Evolutionary conservation across 2,113 vertebrate genomes (phyloP).

Genomic region (Pterocles gutturalis): DNA sequence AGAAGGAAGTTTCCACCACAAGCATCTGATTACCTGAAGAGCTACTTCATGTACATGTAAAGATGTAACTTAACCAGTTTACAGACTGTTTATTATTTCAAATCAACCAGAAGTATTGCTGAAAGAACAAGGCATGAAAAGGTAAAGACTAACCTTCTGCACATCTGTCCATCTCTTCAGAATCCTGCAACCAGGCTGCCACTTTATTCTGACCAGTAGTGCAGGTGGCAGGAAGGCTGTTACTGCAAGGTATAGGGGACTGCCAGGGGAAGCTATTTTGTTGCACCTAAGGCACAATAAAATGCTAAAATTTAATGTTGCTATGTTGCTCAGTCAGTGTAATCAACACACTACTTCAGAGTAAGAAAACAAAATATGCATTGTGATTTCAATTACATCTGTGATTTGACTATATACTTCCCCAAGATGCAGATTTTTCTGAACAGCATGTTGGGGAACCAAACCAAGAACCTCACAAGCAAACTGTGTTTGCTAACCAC

Average conservation of each 20-base stretch:
- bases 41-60: neutral
- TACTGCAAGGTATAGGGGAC: slow-evolving; percentile 82
- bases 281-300: slow-evolving; percentile 76
- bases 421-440: neutral
- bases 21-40: neutral
- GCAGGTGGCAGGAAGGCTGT: slow-evolving; percentile 90
- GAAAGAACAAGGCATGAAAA: neutral
- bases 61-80: neutral
- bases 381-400: neutral
- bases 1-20: neutral
- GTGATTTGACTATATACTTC: neutral
- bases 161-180: slow-evolving; percentile 98
- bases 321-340: neutral
- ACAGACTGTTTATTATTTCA: neutral
- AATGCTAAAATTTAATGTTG: slow-evolving; percentile 13
- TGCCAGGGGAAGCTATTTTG: slow-evolving; percentile 85
- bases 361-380: neutral
- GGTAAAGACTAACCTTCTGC: slow-evolving; percentile 86
- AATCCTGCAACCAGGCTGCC: slow-evolving; percentile 95
- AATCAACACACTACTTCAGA: neutral
- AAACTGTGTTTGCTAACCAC: neutral
- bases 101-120: neutral
- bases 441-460: neutral
- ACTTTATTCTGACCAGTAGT: slow-evolving; percentile 97
- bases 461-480: neutral